Base-by-base conservation (phyloP, 2,113 vertebrate genomes). In the Varanus salvator region DNA sequence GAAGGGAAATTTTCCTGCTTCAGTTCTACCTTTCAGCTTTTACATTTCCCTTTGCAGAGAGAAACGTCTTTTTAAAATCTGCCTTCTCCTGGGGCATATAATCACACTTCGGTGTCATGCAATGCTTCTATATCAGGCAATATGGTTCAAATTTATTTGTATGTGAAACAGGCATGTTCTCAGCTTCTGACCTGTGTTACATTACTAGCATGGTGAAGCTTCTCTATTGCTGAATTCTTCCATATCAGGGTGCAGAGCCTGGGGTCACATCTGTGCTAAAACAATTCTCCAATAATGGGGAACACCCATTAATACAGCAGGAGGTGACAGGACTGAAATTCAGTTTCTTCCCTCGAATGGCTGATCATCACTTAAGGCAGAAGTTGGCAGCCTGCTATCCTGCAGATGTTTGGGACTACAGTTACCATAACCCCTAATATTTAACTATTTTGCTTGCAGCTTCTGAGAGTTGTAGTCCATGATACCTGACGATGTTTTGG, bases 21-120 rank as follows among this genome's bases (percentile, higher is more conserved):
- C 19, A n/a, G 27, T 60, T 88, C 64, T 48, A 7, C 15, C 0
- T 2, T 11, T 11, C 3, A 6, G 1, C 1, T 1, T 0, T 1
- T 8, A 0, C 23, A 19, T 50, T 29, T 14, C 48, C 38, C 57
- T 88, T 86, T 80, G 48, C 7, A 2, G 69, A 71, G 81, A 44
- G 77, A 52, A n/a, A 78, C 6, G 3, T 3, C n/a, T 89, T 80
- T 87, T 25, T 21, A 64, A 64, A 66, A 14, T 69, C 76, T 4
- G 6, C 2, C 17, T 85, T 74, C 69, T 68, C 57, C 60, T 78
- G 44, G 86, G 23, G 4, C 60, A 25, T 88, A 74, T 86, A 84
- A 89, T 69, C 68, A 21, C 54, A 84, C 38, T 44, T 44, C 38
- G 38, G 38, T 44, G 3, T 44, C 38, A 44, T 44, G 38, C 38